Evolutionary conservation across 2,888 invertebrate genomes (phyloP).

Genomic region (Rhopalosiphum nymphaeae): DNA sequence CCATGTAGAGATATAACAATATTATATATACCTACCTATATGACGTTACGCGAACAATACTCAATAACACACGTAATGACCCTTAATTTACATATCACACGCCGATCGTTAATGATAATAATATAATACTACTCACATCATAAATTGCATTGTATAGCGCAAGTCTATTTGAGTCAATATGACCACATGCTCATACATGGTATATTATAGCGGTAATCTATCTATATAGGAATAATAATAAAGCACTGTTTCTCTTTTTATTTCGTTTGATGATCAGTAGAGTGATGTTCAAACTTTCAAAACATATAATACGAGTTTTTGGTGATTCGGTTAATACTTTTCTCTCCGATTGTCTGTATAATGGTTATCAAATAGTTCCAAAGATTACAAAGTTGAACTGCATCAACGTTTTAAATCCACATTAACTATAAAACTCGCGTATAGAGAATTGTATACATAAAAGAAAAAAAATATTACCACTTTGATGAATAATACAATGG

Average conservation of each 20-base stretch:
- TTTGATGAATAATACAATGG: constrained; percentile 31
- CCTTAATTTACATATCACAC: constrained; percentile 42
- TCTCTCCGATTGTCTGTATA: background rate
- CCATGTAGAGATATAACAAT: background rate
- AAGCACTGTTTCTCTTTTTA: background rate
- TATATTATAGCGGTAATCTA: background rate
- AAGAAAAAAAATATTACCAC: background rate
- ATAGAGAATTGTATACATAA: background rate
- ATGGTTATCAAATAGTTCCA: background rate
- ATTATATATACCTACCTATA: background rate
- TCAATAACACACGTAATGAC: constrained; percentile 29
- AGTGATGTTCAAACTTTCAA: background rate
- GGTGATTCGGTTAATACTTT: background rate
- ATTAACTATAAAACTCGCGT: background rate
- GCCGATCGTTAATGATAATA: constrained; percentile 20
- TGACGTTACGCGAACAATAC: constrained; percentile 27
- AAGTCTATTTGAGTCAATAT: background rate
- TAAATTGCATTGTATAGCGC: background rate
- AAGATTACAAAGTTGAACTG: background rate
- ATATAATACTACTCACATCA: background rate
- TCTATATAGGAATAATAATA: background rate
- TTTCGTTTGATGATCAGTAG: background rate
- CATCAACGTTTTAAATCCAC: background rate
- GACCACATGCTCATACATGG: background rate
- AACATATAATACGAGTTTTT: background rate